Evolutionary conservation across 2,797 vertebrate genomes (phyloP).

Genomic region (Xerus rutilus): DNA sequence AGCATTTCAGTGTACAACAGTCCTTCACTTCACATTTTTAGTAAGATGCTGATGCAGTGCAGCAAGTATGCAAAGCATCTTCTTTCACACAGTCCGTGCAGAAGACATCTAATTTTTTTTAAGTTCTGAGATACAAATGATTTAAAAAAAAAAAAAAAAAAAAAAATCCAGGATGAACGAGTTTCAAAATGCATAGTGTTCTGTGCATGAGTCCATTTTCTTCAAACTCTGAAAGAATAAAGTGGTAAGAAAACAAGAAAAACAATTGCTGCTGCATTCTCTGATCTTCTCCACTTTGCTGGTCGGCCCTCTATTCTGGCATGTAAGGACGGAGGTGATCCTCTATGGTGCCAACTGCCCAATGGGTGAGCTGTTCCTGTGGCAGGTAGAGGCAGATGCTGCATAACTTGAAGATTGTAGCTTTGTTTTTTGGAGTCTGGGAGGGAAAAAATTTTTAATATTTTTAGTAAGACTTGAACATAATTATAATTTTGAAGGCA

Average conservation of each 20-base stretch:
- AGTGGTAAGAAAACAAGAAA: slow-evolving; percentile 93
- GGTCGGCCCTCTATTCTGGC: slow-evolving; percentile 96
- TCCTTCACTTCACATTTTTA: slow-evolving; percentile 90
- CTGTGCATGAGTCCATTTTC: slow-evolving; percentile 99
- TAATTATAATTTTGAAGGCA: neutral
- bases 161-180: slow-evolving; percentile 92
- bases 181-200: slow-evolving; percentile 95
- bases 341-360: slow-evolving; percentile 98
- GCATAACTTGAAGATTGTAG: slow-evolving; percentile 99
- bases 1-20: slow-evolving; percentile 89
- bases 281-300: slow-evolving; percentile 93
- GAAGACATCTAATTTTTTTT: slow-evolving; percentile 86
- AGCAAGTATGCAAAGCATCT: slow-evolving; percentile 89
- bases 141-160: slow-evolving; percentile 77
- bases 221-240: slow-evolving; percentile 93
- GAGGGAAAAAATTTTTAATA: slow-evolving; percentile 63
- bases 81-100: slow-evolving; percentile 91
- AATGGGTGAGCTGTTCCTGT: slow-evolving; percentile 99
- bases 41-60: slow-evolving; percentile 89
- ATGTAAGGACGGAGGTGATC: slow-evolving; percentile 99
- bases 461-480: slow-evolving; percentile 49
- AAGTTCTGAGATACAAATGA: slow-evolving; percentile 91
- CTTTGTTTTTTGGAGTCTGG: slow-evolving; percentile 99
- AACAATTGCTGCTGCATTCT: slow-evolving; percentile 93
- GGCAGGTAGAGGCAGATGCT: slow-evolving; percentile 99